These are phyloP conservation scores for Haplochromis burtoni DNA, from an alignment of 2,113 vertebrate genomes.

Conservation along the genomic window DNA sequence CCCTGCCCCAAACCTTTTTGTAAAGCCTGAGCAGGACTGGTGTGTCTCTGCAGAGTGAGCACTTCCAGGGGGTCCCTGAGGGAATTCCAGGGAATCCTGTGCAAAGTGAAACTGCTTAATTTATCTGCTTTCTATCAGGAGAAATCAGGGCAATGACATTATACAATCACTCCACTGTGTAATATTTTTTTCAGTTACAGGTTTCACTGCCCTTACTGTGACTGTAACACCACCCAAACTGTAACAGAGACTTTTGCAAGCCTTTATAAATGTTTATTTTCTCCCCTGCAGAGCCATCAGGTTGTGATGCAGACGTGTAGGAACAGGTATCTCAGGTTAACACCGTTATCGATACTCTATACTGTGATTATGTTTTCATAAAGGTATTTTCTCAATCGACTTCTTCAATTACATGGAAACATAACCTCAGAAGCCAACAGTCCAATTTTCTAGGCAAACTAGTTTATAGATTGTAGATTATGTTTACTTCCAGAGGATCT, in stretches of 20 bases:
- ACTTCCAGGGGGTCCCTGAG: neutral
- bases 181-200: neutral
- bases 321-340: neutral
- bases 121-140: neutral
- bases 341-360: neutral
- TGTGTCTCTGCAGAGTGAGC: neutral
- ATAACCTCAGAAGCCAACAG: neutral
- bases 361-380: neutral
- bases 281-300: neutral
- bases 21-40: neutral
- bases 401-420: neutral
- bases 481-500: neutral
- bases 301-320: neutral
- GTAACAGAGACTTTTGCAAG: neutral
- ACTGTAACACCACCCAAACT: neutral
- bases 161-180: slow-evolving; percentile 1
- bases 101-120: neutral
- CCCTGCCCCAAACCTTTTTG: neutral
- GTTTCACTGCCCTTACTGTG: neutral
- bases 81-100: slow-evolving; percentile 1
- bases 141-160: slow-evolving; percentile 4
- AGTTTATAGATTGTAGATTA: neutral
- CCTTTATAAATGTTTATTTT: neutral
- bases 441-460: neutral
- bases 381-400: neutral